Base-by-base conservation (phyloP, 1,140 invertebrate species). In the Lepidurus packardi region DNA sequence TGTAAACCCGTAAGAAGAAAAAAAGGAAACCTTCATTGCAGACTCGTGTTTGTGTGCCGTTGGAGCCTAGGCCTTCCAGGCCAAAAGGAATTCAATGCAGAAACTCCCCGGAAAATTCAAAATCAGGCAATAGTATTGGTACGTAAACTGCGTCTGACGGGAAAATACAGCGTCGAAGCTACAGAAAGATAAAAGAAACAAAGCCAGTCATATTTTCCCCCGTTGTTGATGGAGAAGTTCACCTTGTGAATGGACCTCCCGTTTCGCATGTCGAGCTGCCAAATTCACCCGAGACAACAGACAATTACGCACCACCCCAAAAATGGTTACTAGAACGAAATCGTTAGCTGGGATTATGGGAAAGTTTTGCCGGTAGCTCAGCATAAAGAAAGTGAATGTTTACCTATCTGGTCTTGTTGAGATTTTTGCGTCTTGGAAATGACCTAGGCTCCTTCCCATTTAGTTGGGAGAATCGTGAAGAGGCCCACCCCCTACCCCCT, bases 401-500 rank as follows among this genome's bases (percentile, higher is more conserved):
- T 21, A 21, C 21, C 13, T 65, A 9, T 65, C 53, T 65, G 53
- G 53, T 65, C 53, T 65, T 21, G 53, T 65, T 13, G 8, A 65
- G 21, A 21, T 21, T 65, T 21, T 65, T 13, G 13, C 53, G 53
- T 65, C 53, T 21, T 65, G 53, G n/a, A 65, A 65, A 65, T 65
- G 53, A 65, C 53, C 0, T 65, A 65, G 53, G 53, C 53, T 65
- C 53, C 13, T 65, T 65, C 53, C 21, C 53, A 6, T 65, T n/a
- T 65, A 65, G 53, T 65, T 65, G 53, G 77, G 53, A 74, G 53
- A 75, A 80, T 42, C 73, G 43, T 43, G 73, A 79, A 45, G 73
- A 76, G 47, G 76, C 77, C 47, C 79, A 75, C 25, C 80, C 80
- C 45, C 78, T 78, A 73, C 77, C 78, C 74, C 73, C 44, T 73